phyloP scores from a whole-genome alignment of 2,113 vertebrate genomes.

The Odobenus rosmarus region DNA sequence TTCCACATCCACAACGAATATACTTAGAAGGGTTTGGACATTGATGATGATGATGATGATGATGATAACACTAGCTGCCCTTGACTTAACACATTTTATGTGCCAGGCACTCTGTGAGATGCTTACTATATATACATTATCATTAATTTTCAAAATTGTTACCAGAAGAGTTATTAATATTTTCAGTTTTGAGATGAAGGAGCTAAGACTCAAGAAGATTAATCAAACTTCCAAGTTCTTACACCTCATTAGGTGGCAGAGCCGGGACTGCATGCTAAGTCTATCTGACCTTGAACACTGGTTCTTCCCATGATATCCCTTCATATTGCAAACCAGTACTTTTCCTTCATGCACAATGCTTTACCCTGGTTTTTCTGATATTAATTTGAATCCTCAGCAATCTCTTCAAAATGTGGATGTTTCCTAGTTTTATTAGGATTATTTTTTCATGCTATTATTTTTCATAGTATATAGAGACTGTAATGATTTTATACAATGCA shows the following conservation, averaged over 20 bases:
- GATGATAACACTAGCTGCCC: not conserved
- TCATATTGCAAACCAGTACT: not conserved
- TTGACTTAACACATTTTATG: not conserved
- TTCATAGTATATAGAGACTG: not conserved
- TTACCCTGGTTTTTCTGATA: not conserved
- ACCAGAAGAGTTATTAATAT: not conserved
- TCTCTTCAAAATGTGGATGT: not conserved
- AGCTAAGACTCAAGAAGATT: not conserved
- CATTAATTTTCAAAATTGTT: not conserved
- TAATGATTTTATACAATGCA: not conserved
- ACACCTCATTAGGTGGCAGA: not conserved
- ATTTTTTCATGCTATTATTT: slow-evolving; percentile 19
- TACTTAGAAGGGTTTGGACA: not conserved
- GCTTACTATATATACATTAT: not conserved
- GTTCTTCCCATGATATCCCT: not conserved
- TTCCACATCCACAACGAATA: not conserved
- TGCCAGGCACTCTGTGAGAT: not conserved
- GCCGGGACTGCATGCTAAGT: not conserved
- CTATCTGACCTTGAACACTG: not conserved
- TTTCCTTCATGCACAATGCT: not conserved
- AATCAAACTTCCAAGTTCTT: not conserved
- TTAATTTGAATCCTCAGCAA: not conserved
- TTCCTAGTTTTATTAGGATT: not conserved
- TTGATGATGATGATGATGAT: not conserved
- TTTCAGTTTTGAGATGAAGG: slow-evolving; percentile 6